Evolutionary conservation across 2,888 invertebrate species (phyloP).

Genomic region (Athetis lepigone): DNA sequence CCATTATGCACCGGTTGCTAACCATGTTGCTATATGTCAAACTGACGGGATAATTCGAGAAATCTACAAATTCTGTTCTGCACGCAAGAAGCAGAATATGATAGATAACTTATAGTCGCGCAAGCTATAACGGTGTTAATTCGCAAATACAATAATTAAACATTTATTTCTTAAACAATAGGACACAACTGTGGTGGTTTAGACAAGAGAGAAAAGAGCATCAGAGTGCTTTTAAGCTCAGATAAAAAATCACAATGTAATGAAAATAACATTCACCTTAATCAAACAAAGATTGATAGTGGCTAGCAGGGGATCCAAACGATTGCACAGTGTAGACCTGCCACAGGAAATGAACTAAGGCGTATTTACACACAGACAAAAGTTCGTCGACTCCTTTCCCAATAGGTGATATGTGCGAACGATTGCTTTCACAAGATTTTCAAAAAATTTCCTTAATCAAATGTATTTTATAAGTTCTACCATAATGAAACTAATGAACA

Average conservation of each 20-base stretch:
- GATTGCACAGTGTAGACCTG: slow-evolving; percentile 15
- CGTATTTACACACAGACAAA: slow-evolving; percentile 26
- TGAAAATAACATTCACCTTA: slow-evolving; percentile 4
- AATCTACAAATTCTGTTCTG: slow-evolving; percentile 28
- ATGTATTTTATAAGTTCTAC: slow-evolving; percentile 6
- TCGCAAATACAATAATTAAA: slow-evolving; percentile 18
- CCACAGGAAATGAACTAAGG: slow-evolving; percentile 33
- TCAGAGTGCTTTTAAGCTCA: background rate
- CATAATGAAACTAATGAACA: slow-evolving; percentile 6
- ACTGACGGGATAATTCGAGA: slow-evolving; percentile 41
- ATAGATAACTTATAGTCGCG: slow-evolving; percentile 26
- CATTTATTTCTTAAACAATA: slow-evolving; percentile 3
- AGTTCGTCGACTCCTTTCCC: slow-evolving; percentile 38
- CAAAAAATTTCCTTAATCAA: slow-evolving; percentile 3
- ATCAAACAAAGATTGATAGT: slow-evolving; percentile 11
- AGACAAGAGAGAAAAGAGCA: background rate
- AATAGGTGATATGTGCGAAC: slow-evolving; percentile 22
- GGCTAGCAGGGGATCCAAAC: slow-evolving; percentile 6
- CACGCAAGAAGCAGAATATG: slow-evolving; percentile 41
- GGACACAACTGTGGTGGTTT: background rate
- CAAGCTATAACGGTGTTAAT: slow-evolving; percentile 5
- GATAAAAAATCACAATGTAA: background rate
- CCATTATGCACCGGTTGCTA: slow-evolving; percentile 21
- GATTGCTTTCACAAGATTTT: slow-evolving; percentile 18
- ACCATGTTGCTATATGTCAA: slow-evolving; percentile 23